phyloP scores from a whole-genome alignment of 2,113 vertebrate species.

The Hippopotamus amphibius region DNA sequence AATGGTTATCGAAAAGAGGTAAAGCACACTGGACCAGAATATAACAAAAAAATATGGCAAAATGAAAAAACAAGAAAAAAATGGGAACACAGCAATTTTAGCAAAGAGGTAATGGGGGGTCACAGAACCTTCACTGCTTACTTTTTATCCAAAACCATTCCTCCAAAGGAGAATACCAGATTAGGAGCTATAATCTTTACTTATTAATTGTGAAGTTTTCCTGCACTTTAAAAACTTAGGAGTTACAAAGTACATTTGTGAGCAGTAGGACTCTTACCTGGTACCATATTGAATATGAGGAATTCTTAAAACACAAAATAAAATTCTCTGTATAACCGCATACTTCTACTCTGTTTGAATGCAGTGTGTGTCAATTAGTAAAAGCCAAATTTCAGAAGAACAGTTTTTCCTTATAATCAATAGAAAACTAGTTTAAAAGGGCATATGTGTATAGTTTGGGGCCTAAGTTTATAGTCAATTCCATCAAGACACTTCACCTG shows the following conservation, averaged over 20 bases:
- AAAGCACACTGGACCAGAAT: neutral
- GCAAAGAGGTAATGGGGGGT: neutral
- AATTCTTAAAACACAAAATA: slow-evolving; percentile 39
- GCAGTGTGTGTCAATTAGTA: neutral
- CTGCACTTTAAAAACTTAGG: neutral
- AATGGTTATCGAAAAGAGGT: neutral
- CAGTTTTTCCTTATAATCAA: neutral
- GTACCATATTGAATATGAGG: neutral
- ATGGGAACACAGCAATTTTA: neutral
- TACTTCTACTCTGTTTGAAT: neutral
- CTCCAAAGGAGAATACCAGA: neutral
- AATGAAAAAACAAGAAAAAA: neutral
- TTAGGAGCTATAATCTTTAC: neutral
- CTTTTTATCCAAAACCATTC: neutral
- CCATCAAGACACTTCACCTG: neutral
- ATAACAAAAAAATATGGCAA: neutral
- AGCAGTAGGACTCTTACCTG: neutral
- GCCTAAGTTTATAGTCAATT: neutral
- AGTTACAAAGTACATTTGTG: neutral
- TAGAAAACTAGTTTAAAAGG: neutral
- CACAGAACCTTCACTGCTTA: neutral
- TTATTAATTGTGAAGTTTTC: neutral
- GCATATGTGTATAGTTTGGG: neutral
- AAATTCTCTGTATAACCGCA: neutral
- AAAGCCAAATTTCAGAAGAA: slow-evolving; percentile 38